Conservation (phyloP, 2,888 invertebrate genomes). For the Conops quadrifasciatus region DNA sequence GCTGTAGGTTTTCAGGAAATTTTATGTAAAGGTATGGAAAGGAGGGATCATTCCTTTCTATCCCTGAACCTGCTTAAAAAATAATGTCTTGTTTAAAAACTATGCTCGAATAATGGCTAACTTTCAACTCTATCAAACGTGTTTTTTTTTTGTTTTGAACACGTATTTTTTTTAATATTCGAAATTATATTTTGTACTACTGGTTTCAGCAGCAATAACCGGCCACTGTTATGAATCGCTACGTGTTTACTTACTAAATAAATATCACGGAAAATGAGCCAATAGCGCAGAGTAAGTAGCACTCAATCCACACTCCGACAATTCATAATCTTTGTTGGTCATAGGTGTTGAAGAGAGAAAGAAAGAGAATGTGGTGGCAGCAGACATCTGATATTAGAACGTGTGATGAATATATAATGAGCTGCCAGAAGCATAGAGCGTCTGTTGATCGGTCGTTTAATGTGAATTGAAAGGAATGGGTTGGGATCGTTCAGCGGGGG, state of each 20-base stretch:
- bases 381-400: not conserved
- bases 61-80: too few species aligned
- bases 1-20: too few species aligned
- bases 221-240: not conserved
- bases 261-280: conserved; percentile 1
- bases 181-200: not conserved
- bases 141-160: not conserved
- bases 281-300: not conserved
- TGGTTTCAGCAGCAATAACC: not conserved
- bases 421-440: too few species aligned
- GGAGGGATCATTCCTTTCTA: too few species aligned
- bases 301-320: not conserved
- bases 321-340: not conserved
- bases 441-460: too few species aligned
- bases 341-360: not conserved
- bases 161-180: not conserved
- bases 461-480: too few species aligned
- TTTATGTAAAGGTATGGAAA: too few species aligned
- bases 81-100: too few species aligned
- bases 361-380: not conserved
- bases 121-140: not conserved
- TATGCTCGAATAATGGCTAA: not conserved
- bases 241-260: not conserved
- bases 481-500: not conserved
- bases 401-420: conserved; percentile 14